Percentiles rank a stretch among this genome's conserved stretches.
Conservation (phyloP, 2,888 invertebrate species). For the Tetropium fuscum region DNA sequence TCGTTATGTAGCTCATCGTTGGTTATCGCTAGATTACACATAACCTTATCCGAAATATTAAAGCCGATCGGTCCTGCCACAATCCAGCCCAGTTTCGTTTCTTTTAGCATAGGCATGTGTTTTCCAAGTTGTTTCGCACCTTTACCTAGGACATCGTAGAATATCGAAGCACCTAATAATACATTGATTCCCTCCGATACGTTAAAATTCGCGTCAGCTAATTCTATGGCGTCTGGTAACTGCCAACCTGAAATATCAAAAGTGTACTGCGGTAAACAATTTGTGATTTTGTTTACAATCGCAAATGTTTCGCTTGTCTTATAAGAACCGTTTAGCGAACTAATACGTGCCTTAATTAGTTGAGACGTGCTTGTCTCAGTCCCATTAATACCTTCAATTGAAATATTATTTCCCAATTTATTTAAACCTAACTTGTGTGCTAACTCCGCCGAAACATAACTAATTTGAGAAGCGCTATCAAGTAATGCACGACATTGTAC, state of each 20-base stretch:
- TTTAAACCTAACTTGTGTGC: constrained; percentile 7
- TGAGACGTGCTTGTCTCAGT: not conserved
- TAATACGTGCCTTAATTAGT: too few species aligned
- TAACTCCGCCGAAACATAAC: not conserved
- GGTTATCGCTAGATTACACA: not conserved
- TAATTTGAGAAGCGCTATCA: not conserved
- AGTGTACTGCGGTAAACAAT: constrained; percentile 4
- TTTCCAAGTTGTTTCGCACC: not conserved
- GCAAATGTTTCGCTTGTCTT: constrained; percentile 8
- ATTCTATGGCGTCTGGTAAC: not conserved
- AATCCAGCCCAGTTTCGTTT: constrained; percentile 16
- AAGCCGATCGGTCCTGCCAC: not conserved
- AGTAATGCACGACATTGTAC: not conserved
- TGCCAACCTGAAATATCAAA: not conserved
- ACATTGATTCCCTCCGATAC: not conserved
- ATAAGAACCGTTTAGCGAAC: not conserved
- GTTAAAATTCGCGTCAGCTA: constrained; percentile 12
- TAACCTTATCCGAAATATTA: not conserved
- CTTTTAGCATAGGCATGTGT: constrained; percentile 1
- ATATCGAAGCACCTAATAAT: constrained; percentile 9
- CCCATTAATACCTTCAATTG: constrained; percentile 2
- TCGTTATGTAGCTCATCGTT: not conserved
- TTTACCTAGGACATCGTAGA: constrained; percentile 5
- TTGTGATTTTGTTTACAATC: constrained; percentile 9
- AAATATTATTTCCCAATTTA: not conserved